Base-by-base conservation (phyloP, 2,888 invertebrate genomes). In the Drosophila engyochracea region DNA sequence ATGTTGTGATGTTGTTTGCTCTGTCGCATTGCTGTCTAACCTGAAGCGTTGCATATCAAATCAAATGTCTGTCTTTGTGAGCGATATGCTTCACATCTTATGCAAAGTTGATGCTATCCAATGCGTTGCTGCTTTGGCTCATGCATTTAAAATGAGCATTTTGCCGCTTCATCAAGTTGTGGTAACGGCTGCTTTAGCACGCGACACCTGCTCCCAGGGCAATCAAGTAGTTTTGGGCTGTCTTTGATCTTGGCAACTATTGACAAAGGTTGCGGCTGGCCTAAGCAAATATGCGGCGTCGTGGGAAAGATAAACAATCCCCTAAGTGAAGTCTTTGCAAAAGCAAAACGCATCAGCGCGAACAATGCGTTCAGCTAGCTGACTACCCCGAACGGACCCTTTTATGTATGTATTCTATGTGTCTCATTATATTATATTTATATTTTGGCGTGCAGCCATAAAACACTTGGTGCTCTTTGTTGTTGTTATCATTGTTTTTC, bases 231-330 rank as follows among this genome's bases (percentile, higher is more conserved):
- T 74, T 85, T 67, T 70, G 59, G 65, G 33, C 55, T 66, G 64
- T 22, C 87, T 85, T 89, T 89, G 85, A 85, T 85, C 83, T 87
- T 71, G 62, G 72, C 71, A 65, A 87, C 73, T 87, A 87, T 89
- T 85, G 87, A 89, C 89, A 74, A 76, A 79, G 76, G 68, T 66
- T 62, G 70, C 14, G 61, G 39, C 65, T 72, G 72, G 70, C 81
- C 82, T 72, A 74, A 74, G 52, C 59, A 89, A 86, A 86, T 75
- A 86, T 33, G 31, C 65, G 22, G 59, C 16, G 74, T 67, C 85
- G 66, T 86, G 85, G 83, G 85, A 86, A 87, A 79, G 58, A 73
- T 81, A 86, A 86, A 86, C 77, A 89, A 63, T 39, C 39, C 61
- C 74, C 76, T 19, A 37, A 75, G 57, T 33, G 73, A 70, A 63